Conservation (phyloP, 1,140 invertebrate species). For the Zaprionus ornatus region DNA sequence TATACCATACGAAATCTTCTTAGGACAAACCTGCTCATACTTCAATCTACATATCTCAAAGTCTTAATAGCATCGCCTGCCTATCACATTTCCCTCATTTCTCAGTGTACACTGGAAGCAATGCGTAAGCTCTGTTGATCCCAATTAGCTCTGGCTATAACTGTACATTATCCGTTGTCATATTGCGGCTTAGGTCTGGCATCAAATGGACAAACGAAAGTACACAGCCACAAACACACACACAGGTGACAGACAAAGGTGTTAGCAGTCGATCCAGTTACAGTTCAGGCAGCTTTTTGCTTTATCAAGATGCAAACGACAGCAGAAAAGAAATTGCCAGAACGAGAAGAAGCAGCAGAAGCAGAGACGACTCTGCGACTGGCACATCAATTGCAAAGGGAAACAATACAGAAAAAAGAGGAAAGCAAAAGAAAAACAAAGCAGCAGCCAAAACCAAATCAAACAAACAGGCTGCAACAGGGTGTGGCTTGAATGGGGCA, state of each 20-base stretch:
- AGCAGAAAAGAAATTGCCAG: conserved; percentile 11
- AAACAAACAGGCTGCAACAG: conserved; percentile 46
- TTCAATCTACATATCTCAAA: background rate
- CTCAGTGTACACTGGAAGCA: background rate
- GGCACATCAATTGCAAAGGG: conserved; percentile 31
- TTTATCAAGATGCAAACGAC: conserved; percentile 39
- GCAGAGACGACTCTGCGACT: conserved; percentile 9
- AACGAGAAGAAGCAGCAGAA: background rate
- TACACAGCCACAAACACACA: background rate
- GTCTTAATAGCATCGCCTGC: background rate
- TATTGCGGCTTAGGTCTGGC: conserved; percentile 18
- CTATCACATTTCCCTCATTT: background rate
- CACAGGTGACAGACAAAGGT: conserved; percentile 14
- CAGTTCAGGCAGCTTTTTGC: conserved; percentile 5
- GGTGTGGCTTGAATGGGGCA: conserved; percentile 1
- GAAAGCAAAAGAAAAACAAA: conserved; percentile 19
- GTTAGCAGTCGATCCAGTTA: conserved; percentile 26
- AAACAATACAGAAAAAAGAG: conserved; percentile 23
- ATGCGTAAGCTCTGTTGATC: conserved; percentile 13
- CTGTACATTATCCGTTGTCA: conserved; percentile 31
- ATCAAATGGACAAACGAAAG: background rate
- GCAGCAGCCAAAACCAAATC: conserved; percentile 40
- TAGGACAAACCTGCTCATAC: background rate
- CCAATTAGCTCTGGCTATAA: conserved; percentile 21
- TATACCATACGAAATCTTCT: background rate